Conservation (phyloP, 2,113 vertebrate species). For the Perca flavescens region DNA sequence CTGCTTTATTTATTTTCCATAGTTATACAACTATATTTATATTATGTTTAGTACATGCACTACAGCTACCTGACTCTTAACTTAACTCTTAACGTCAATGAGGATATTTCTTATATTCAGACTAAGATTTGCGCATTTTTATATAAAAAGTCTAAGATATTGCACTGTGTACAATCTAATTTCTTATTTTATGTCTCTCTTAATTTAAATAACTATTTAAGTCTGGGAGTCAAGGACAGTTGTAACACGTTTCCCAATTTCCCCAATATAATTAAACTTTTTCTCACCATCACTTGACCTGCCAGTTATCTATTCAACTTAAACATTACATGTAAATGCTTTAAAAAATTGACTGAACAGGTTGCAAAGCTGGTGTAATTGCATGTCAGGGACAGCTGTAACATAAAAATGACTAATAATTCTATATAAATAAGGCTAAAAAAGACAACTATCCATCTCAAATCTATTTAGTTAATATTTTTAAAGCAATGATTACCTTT, state of each 20-base stretch:
- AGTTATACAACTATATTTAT: too few species aligned
- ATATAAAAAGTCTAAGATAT: too few species aligned
- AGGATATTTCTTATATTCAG: too few species aligned
- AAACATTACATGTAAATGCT: not conserved
- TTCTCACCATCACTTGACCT: not conserved
- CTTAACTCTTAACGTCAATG: too few species aligned
- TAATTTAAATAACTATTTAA: not conserved
- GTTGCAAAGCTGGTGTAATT: not conserved
- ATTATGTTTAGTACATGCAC: too few species aligned
- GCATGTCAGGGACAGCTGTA: not conserved
- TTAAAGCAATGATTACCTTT: not conserved
- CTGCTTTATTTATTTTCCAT: too few species aligned
- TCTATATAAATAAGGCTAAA: not conserved
- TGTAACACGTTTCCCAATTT: not conserved
- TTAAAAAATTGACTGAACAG: not conserved
- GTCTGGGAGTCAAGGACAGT: not conserved
- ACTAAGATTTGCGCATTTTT: too few species aligned
- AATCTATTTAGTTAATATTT: constrained; percentile 5
- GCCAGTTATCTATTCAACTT: not conserved
- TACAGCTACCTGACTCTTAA: too few species aligned
- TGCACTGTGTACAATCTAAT: too few species aligned
- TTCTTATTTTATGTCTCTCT: not conserved
- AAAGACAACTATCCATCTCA: not conserved
- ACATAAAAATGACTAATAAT: not conserved
- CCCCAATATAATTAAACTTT: not conserved